These are phyloP conservation scores for Platichthys stellatus DNA, from an alignment of 2,113 vertebrate species.

Conservation along the genomic window DNA sequence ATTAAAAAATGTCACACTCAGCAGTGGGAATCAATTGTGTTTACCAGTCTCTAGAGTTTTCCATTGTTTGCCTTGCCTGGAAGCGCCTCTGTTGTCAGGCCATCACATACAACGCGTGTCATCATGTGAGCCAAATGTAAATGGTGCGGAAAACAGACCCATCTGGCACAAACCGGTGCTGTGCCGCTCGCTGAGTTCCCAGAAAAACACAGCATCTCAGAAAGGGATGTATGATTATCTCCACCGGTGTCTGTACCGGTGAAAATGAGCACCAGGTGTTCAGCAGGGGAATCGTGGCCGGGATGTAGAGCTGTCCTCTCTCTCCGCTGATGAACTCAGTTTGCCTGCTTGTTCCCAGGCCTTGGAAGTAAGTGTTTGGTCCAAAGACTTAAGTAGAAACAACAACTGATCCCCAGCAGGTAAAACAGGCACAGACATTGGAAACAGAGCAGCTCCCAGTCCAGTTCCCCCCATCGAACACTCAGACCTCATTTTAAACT, in stretches of 20 bases:
- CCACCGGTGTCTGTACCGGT: slow-evolving; percentile 1
- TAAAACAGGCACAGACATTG: slow-evolving; percentile 5
- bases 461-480: slow-evolving; percentile 10
- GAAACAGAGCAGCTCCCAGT: slow-evolving; percentile 12
- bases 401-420: neutral
- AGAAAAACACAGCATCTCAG: slow-evolving; percentile 4
- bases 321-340: neutral
- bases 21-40: neutral
- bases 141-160: slow-evolving; percentile 27
- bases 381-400: slow-evolving; percentile 9
- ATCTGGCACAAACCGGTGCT: slow-evolving; percentile 8
- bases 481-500: slow-evolving; percentile 37
- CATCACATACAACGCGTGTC: neutral
- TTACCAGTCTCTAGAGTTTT: slow-evolving; percentile 6
- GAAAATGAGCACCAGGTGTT: slow-evolving; percentile 50
- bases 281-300: slow-evolving; percentile 19
- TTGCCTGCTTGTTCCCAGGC: slow-evolving; percentile 7
- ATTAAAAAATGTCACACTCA: neutral
- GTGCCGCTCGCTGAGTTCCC: neutral
- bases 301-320: slow-evolving; percentile 6
- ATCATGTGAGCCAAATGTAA: slow-evolving; percentile 27
- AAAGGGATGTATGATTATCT: slow-evolving; percentile 35
- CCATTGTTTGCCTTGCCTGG: slow-evolving; percentile 3
- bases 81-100: neutral
- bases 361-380: slow-evolving; percentile 13